A percentile compares a stretch with the other conserved stretches of the same genome.
Evolutionary conservation across 2,797 vertebrate genomes (phyloP).

Genomic region (Spinus pinus): DNA sequence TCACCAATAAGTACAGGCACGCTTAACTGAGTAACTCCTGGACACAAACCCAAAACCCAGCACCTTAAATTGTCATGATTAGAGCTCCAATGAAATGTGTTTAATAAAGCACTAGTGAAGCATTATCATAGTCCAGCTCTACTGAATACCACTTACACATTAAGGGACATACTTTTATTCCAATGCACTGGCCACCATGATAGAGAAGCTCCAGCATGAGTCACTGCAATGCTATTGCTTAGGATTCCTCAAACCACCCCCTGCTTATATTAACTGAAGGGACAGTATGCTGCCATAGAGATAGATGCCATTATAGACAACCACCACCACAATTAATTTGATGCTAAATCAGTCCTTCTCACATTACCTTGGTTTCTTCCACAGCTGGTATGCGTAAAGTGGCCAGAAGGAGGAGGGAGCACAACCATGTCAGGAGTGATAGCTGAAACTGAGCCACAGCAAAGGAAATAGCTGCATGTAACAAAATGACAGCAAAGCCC

Average conservation of each 20-base stretch:
- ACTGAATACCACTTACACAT: not conserved
- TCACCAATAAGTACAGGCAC: not conserved
- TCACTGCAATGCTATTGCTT: not conserved
- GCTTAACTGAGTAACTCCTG: not conserved
- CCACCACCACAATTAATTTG: not conserved
- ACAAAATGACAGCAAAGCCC: slow-evolving; percentile 82
- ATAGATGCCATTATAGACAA: not conserved
- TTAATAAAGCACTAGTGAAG: not conserved
- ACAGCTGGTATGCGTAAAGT: slow-evolving; percentile 82
- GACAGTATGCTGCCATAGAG: not conserved
- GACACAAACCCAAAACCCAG: not conserved
- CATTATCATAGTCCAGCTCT: not conserved
- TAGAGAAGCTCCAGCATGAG: not conserved
- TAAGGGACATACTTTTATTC: not conserved
- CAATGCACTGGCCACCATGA: not conserved
- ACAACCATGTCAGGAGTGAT: slow-evolving; percentile 83
- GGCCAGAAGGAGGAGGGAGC: slow-evolving; percentile 84
- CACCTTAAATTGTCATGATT: not conserved
- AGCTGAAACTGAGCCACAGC: slow-evolving; percentile 84
- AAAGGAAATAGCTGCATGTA: slow-evolving; percentile 84
- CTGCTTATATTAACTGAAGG: not conserved
- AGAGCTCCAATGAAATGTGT: not conserved
- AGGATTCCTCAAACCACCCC: not conserved
- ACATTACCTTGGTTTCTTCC: slow-evolving; percentile 88
- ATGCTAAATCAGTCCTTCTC: not conserved